These are phyloP conservation scores for Melinaea menophilus DNA, from an alignment of 2,888 invertebrate genomes.

Conservation along the genomic window DNA sequence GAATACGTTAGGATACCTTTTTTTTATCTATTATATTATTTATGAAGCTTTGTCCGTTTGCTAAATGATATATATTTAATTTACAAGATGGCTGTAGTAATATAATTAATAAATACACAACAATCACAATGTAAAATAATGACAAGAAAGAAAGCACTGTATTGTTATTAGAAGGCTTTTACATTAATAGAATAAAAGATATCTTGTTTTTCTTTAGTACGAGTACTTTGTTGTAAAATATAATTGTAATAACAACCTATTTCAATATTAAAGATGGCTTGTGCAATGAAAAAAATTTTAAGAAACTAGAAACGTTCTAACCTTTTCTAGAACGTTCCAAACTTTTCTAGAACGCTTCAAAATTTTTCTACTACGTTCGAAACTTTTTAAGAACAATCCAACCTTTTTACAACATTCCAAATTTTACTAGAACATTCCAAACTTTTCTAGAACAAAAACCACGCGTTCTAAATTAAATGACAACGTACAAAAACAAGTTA, in stretches of 20 bases:
- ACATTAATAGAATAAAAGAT: conserved; percentile 1
- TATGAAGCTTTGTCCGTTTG: conserved; percentile 36
- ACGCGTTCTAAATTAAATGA: too few species aligned
- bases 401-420: too few species aligned
- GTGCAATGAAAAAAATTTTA: neutral
- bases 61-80: too few species aligned
- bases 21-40: conserved; percentile 56
- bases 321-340: too few species aligned
- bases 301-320: neutral
- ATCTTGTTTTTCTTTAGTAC: neutral
- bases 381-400: neutral
- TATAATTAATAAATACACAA: too few species aligned
- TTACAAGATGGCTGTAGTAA: too few species aligned
- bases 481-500: too few species aligned
- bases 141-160: conserved; percentile 1
- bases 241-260: neutral
- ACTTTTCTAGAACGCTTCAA: too few species aligned
- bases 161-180: conserved; percentile 1
- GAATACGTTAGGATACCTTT: conserved; percentile 73
- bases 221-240: too few species aligned
- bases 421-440: neutral
- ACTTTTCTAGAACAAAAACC: neutral
- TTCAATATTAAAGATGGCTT: neutral
- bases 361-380: neutral
- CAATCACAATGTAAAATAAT: conserved; percentile 1